Evolutionary conservation across 2,888 invertebrate species (phyloP), one percentile per base, ranked within the genome.

Genomic region (Galerucella pusilla): DNA sequence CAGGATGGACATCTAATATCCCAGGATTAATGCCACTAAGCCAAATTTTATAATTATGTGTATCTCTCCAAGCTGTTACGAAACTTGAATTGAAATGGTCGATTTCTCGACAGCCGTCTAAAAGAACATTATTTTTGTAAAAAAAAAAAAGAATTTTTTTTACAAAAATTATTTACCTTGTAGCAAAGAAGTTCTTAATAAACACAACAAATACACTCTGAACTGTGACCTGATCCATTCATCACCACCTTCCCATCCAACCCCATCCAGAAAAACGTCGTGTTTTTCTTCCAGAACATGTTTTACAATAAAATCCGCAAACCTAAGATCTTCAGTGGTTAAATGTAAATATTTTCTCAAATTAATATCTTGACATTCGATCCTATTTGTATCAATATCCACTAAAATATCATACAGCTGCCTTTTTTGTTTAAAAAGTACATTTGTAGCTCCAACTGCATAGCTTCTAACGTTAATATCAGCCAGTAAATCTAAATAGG

Each of bases 141-240:
- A n/a, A n/a, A n/a, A n/a, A 5, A 35, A 35, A 2, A 35, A 35
- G 0, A 35, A 6, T 7, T 35, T 6, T 35, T 35, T 35, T 5
- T 1, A 35, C 35, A 35, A 35, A 7, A 7, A 35, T 7, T 35
- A 35, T 7, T 85, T 87, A 93, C 93, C 93, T 88, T 91, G 92
- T 80, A 93, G 87, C 77, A 94, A 88, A 52, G 95, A 93, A 10
- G 96, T 96, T 82, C 96, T 91, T 80, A 97, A 85, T 75, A 97
- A 89, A 84, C 95, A 95, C 81, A 97, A 89, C 78, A 96, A 89
- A 85, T 97, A 97, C 68, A 95, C 93, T 79, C 94, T 93, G 86
- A 98, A 98, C 88, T 99, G 98, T 70, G 96, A 94, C 79, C 99
- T 90, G 78, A 99, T 94, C 99, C 99, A 99, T 81, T 96, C 94